Conservation (phyloP, 1,140 invertebrate species). For the Diplogasteroides magnus region DNA sequence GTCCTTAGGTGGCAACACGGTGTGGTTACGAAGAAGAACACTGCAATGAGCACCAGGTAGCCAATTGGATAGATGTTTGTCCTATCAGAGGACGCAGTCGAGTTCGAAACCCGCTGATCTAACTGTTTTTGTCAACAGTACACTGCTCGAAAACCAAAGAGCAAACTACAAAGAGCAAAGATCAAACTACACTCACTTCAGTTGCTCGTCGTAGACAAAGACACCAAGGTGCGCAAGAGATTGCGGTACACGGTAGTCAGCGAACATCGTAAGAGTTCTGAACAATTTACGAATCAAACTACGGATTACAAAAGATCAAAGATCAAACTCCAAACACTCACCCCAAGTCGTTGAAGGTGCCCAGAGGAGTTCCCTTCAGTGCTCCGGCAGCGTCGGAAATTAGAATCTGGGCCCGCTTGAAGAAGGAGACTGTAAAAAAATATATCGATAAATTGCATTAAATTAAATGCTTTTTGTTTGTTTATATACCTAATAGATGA, state of each 20-base stretch:
- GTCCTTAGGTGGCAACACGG: background rate
- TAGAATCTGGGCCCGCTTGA: background rate
- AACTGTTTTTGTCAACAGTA: no score
- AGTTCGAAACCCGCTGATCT: no score
- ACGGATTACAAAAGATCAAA: background rate
- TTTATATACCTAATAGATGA: no score
- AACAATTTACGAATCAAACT: background rate
- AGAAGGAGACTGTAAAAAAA: background rate
- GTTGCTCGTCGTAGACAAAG: background rate
- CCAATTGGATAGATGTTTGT: no score
- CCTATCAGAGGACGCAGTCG: background rate
- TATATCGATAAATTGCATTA: no score
- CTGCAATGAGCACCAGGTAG: conserved; percentile 1
- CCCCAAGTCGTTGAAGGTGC: background rate
- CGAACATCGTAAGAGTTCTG: background rate
- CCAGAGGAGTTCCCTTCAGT: background rate
- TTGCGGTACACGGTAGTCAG: background rate
- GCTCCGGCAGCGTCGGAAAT: background rate
- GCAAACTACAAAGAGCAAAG: background rate
- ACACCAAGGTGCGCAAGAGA: background rate
- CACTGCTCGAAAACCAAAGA: no score
- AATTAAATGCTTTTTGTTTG: no score
- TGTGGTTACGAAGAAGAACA: background rate
- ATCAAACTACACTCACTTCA: background rate
- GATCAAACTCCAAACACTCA: background rate